Base-by-base conservation (phyloP, 2,797 vertebrate genomes). In the Anabas testudineus region DNA sequence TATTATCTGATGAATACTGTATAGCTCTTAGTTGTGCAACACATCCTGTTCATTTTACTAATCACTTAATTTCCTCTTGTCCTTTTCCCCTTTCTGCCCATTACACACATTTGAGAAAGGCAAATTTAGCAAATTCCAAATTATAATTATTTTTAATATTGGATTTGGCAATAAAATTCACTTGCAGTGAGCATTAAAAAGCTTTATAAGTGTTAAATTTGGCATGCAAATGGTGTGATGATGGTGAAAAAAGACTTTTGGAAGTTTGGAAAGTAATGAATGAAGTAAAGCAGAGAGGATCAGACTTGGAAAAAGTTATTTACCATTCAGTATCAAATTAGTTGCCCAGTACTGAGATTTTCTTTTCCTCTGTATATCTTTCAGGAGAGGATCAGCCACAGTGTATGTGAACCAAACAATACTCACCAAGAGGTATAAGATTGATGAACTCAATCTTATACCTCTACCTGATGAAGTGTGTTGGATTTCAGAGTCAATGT, bases 1-100 rank as follows among this genome's bases (percentile, higher is more conserved):
- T 26, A 10, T 28, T 58, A 19, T 42, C 34, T 47, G 15, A 42
- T 60, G 56, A 66, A 60, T 21, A 28, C 26, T 56, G 15, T 47
- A 2, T 18, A 46, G 24, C 4, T 46, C 51, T 61, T 42, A 36
- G 53, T 22, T 45, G n/a, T 42, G 22, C 18, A 49, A 54, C 30
- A 61, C 36, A 41, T 53, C 2, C 3, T n/a, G 7, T 74, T 77
- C 67, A 28, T 61, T 76, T 76, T n/a, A 49, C 41, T 42, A 47
- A 78, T 43, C 24, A 52, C 24, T 69, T 64, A 0, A 10, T 65
- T 66, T 58, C 53, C 12, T 26, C 9, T 18, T 52, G 14, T 59
- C 22, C 12, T 22, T 8, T 51, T 47, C 43, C 30, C 41, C 21
- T 10, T 28, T 69, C 42, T 51, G 46, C 15, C 7, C 41, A 46